A percentile compares a stretch with the other conserved stretches of the same genome.
phyloP scores from a whole-genome alignment of 2,888 invertebrate genomes.

The Nycteola revayana region DNA sequence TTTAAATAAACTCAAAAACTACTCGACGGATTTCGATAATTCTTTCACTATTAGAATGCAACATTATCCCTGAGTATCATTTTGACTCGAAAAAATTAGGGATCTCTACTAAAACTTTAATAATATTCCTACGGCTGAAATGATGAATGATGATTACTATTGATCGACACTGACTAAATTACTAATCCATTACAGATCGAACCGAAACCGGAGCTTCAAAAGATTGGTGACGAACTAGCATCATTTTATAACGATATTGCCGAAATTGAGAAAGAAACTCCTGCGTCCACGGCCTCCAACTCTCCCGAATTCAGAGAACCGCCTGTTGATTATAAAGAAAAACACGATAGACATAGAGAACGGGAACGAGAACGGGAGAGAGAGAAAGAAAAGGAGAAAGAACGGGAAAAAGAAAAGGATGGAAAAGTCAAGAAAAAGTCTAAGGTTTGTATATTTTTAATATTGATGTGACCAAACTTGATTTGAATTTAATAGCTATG shows the following conservation, averaged over 20 bases:
- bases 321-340: neutral
- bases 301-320: constrained; percentile 33
- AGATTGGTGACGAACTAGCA: constrained; percentile 72
- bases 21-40: no score
- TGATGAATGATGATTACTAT: no score
- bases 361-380: constrained; percentile 15
- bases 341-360: constrained; percentile 17
- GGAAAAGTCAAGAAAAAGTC: constrained; percentile 46
- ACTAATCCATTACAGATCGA: neutral
- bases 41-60: no score
- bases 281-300: constrained; percentile 26
- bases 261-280: constrained; percentile 59
- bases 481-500: no score
- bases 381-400: constrained; percentile 17
- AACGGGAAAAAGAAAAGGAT: constrained; percentile 21
- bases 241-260: constrained; percentile 82
- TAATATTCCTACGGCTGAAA: no score
- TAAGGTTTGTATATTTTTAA: constrained; percentile 42
- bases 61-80: no score
- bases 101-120: no score
- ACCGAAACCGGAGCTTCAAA: constrained; percentile 43
- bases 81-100: no score
- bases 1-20: no score
- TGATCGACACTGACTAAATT: no score
- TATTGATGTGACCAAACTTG: no score